A percentile compares a stretch with the other conserved stretches of the same genome.
phyloP scores from a whole-genome alignment of 1,140 invertebrate species.

The Aporrectodea caliginosa region DNA sequence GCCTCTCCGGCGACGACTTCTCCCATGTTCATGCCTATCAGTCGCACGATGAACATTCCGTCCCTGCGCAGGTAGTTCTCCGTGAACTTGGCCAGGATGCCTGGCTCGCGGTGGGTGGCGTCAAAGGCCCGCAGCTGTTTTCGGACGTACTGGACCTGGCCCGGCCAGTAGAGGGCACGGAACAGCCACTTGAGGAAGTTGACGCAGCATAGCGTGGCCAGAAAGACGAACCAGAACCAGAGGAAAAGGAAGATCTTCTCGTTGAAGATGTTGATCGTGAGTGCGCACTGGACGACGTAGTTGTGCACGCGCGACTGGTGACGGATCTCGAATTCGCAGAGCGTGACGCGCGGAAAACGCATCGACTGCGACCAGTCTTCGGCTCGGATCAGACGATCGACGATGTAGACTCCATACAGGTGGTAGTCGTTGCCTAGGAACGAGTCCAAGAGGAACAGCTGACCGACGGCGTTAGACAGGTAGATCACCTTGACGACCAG shows the following conservation, averaged over 20 bases:
- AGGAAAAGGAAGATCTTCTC: conserved; percentile 55
- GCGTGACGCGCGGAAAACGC: conserved; percentile 57
- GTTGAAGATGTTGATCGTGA: conserved; percentile 55
- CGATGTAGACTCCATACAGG: conserved; percentile 57
- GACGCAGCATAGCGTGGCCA: conserved; percentile 40
- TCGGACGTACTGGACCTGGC: conserved; percentile 33
- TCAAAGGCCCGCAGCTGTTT: conserved; percentile 32
- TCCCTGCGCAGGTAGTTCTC: conserved; percentile 34
- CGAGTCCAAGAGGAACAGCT: conserved; percentile 58
- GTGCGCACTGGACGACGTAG: conserved; percentile 54
- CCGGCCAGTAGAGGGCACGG: conserved; percentile 33
- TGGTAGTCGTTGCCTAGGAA: conserved; percentile 58
- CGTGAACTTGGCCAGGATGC: conserved; percentile 32
- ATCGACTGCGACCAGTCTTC: conserved; percentile 53
- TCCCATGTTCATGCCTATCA: conserved; percentile 36
- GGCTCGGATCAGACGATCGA: conserved; percentile 52
- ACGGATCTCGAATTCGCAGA: conserved; percentile 59
- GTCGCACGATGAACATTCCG: conserved; percentile 37
- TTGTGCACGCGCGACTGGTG: conserved; percentile 40
- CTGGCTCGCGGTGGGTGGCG: conserved; percentile 29
- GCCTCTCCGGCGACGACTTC: conserved; percentile 36
- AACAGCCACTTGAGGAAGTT: conserved; percentile 32
- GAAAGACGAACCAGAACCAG: conserved; percentile 54
- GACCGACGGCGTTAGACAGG: conserved; percentile 57
- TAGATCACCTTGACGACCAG: conserved; percentile 58